Base-by-base conservation (phyloP, 2,113 vertebrate genomes). In the Pyxicephalus adspersus region DNA sequence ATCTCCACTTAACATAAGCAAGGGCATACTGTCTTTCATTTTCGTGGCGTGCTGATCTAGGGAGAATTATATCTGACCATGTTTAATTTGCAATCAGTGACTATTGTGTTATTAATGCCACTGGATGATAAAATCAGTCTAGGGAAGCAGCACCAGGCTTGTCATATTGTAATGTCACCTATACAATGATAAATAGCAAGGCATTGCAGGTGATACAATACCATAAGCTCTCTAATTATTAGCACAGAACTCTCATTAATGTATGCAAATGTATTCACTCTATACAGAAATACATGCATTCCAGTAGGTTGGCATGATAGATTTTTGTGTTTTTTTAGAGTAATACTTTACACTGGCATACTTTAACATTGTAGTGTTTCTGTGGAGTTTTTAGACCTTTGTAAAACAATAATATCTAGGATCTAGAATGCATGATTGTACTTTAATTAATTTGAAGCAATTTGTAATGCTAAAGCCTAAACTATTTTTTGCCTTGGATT, bases 101-200 rank as follows among this genome's bases (percentile, higher is more conserved):
- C 58, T 74, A 74, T 74, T 74, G 28, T 60, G n/a, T 60, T 74
- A 60, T 74, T 57, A 57, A 58, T 74, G 71, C 60, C 31, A 74
- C 34, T 28, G 58, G 29, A 58, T 16, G 71, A 57, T 74, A 74
- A 74, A 58, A 74, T 74, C 29, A 60, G 15, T 55, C 17, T 34
- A 22, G 22, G 34, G 28, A 34, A 58, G 71, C 71, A 16, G 19
- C 3, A 55, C 58, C 54, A 74, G 71, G 71, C 28, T 55, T 16
- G 54, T 60, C 52, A 74, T 60, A 28, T 38, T 74, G 20, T 57
- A 60, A 58, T 74, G 26, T 58, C 71, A 58, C 4, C 13, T 18
- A 57, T 25, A n/a, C 68, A 29, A 29, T 55, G 26, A 25, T 20
- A 51, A 22, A 72, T 72, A 45, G 28, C 75, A 77, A 64, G 52